Base-by-base conservation (phyloP, 1,140 invertebrate genomes). In the Drosophila virilis region DNA sequence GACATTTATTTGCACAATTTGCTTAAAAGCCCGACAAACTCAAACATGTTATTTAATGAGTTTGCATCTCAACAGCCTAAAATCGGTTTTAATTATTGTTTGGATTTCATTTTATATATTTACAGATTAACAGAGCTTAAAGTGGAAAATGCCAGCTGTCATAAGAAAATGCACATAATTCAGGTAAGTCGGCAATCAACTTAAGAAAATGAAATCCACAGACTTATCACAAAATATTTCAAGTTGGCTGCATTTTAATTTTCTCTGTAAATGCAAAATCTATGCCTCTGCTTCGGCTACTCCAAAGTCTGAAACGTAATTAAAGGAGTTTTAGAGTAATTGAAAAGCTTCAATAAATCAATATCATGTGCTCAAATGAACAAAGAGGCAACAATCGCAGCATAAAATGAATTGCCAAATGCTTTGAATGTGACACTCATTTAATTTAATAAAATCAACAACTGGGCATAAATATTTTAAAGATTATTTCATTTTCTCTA, bases 341-440 rank as follows among this genome's bases (percentile, higher is more conserved):
- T 28, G 22, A 5, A 28, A 28, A 28, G 4, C 22, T 5, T 5
- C 22, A 28, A 28, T 5, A 28, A 28, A 28, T 28, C 4, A 5
- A 28, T 28, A 28, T 4, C 22, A 28, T 28, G 5, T 28, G 22
- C 22, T 28, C 22, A 28, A 28, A 28, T 28, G 5, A 28, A 3
- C 22, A 28, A 28, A 28, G 22, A 5, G 22, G 22, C 3, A 28
- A 28, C 38, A 60, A 38, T 37, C 54, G 42, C 58, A 68, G 70
- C 69, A 61, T 52, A 78, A 85, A 85, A 86, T 78, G 75, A 86
- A 81, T 81, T 64, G 58, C 40, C 61, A 65, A 71, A 35, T 48
- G 52, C 48, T 72, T 66, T 52, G 45, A 45, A 73, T 75, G 48
- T 33, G 57, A 28, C 2, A 22, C 22, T 22, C 22, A 2, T 2